These are phyloP conservation scores for Theretra japonica DNA, from an alignment of 2,888 invertebrate species.

Conservation along the genomic window DNA sequence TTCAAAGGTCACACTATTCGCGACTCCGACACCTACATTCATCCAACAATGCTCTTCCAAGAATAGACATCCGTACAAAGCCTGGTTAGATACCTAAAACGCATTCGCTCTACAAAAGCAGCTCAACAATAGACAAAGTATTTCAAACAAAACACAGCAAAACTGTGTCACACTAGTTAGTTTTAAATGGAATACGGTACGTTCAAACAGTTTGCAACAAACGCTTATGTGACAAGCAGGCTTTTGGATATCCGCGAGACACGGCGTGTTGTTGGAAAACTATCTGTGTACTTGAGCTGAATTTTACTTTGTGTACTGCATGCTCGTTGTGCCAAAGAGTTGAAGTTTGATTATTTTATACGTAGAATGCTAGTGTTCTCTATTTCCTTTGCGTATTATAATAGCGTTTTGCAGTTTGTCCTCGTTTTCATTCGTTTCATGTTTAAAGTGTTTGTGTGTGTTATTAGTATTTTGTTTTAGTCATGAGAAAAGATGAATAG, in stretches of 20 bases:
- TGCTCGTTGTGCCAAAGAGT: not conserved
- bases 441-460: too few relatives aligned
- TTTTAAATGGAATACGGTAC: conserved; percentile 23
- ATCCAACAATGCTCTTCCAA: not conserved
- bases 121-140: conserved; percentile 14
- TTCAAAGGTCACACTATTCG: too few relatives aligned
- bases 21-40: too few relatives aligned
- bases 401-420: not conserved
- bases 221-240: conserved; percentile 4
- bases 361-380: not conserved
- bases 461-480: too few relatives aligned
- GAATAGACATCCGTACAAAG: not conserved
- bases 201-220: conserved; percentile 18
- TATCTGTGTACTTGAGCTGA: not conserved
- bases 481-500: too few relatives aligned
- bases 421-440: not conserved
- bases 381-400: not conserved
- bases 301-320: not conserved
- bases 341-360: not conserved
- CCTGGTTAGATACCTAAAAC: not conserved
- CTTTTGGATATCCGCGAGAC: conserved; percentile 11
- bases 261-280: conserved; percentile 1
- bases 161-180: conserved; percentile 29
- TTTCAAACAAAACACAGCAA: conserved; percentile 9
- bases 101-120: conserved; percentile 5